A percentile compares a stretch with the other conserved stretches of the same genome.
These are phyloP conservation scores for Mugil cephalus DNA, from an alignment of 2,113 vertebrate species.

Conservation along the genomic window DNA sequence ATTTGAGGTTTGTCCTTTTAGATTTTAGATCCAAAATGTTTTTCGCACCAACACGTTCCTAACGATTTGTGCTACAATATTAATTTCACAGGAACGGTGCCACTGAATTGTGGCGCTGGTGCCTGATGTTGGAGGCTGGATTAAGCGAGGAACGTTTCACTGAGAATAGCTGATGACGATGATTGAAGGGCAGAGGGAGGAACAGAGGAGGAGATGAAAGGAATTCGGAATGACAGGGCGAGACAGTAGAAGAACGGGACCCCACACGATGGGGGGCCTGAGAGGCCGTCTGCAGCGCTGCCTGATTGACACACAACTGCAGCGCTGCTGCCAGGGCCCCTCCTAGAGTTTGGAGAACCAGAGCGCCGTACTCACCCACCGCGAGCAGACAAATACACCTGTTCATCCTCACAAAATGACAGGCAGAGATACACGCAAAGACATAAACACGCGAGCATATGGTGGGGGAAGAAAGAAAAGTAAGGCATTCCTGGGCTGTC, in stretches of 20 bases:
- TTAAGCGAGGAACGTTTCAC: constrained; percentile 22
- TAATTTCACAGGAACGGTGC: background rate
- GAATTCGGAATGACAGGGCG: constrained; percentile 65
- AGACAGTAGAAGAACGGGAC: constrained; percentile 73
- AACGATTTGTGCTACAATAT: background rate
- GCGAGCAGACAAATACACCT: constrained; percentile 67
- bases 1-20: background rate
- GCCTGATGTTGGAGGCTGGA: constrained; percentile 15
- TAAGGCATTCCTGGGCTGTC: constrained; percentile 9
- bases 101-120: constrained; percentile 1
- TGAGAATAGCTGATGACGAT: constrained; percentile 46
- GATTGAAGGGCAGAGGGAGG: constrained; percentile 57
- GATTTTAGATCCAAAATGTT: background rate
- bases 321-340: constrained; percentile 60
- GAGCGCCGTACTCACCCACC: constrained; percentile 34
- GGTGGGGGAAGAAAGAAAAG: constrained; percentile 20
- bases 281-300: constrained; percentile 68
- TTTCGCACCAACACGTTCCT: background rate
- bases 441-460: constrained; percentile 28
- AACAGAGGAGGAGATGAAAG: constrained; percentile 74
- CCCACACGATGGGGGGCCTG: constrained; percentile 65
- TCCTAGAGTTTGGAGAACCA: constrained; percentile 53
- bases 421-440: constrained; percentile 39
- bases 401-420: constrained; percentile 55
- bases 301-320: constrained; percentile 72